Evolutionary conservation across 2,888 invertebrate genomes (phyloP).

Genomic region (Thecocarcelia acutangulata): DNA sequence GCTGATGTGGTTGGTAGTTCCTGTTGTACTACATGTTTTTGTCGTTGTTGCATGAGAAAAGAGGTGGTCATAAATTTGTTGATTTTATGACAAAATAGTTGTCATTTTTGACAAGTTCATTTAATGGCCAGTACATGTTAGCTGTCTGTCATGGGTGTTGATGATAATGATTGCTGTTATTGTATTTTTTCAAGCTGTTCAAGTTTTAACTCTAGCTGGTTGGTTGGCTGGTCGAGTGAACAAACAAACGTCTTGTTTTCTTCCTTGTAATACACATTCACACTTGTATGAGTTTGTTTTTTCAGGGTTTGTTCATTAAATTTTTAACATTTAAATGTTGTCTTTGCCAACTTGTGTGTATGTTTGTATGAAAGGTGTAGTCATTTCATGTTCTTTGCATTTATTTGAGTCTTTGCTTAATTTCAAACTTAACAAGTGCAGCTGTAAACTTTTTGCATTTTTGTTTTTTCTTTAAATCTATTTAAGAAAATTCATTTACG

Average conservation of each 20-base stretch:
- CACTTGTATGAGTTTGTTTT: neutral
- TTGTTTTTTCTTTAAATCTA: constrained; percentile 36
- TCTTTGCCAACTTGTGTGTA: constrained; percentile 24
- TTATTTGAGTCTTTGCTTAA: constrained; percentile 34
- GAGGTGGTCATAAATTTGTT: constrained; percentile 74
- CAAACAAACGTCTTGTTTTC: constrained; percentile 29
- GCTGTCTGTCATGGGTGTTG: constrained; percentile 69
- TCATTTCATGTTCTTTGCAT: constrained; percentile 21
- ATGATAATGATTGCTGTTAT: constrained; percentile 61
- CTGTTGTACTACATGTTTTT: constrained; percentile 15
- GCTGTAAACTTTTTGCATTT: constrained; percentile 40
- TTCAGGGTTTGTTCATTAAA: constrained; percentile 19
- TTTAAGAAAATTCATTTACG: constrained; percentile 60
- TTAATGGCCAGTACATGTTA: constrained; percentile 73
- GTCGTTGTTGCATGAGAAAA: constrained; percentile 33
- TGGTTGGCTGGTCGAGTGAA: constrained; percentile 30
- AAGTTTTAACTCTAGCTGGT: constrained; percentile 19
- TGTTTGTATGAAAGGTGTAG: constrained; percentile 32
- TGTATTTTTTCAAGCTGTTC: constrained; percentile 10
- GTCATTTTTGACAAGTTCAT: constrained; percentile 78
- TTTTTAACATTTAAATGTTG: constrained; percentile 46
- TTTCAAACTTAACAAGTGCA: constrained; percentile 61
- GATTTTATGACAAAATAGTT: constrained; percentile 77
- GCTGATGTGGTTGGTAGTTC: constrained; percentile 27
- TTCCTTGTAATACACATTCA: constrained; percentile 45